Evolutionary conservation across 2,797 vertebrate genomes (phyloP).

Genomic region (Sylvia borin): DNA sequence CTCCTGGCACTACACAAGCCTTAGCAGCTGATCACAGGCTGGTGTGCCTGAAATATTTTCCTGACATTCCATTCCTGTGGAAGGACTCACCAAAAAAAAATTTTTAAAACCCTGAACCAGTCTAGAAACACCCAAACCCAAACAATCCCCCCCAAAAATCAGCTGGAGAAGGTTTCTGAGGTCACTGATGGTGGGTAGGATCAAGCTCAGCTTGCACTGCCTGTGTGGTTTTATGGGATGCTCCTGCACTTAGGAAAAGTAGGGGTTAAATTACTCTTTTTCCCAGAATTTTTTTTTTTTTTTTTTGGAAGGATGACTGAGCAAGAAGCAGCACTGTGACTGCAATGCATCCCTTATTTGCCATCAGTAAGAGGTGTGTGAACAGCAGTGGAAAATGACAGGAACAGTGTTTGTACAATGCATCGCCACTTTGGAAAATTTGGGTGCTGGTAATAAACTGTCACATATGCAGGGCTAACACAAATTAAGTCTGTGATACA

Average conservation of each 20-base stretch:
- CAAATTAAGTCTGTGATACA: constrained; percentile 24
- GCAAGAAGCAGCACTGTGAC: not conserved
- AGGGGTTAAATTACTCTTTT: not conserved
- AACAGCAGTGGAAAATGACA: not conserved
- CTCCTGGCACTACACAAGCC: not conserved
- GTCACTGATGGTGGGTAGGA: not conserved
- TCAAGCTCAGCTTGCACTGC: not conserved
- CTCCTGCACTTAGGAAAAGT: not conserved
- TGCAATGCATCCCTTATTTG: constrained; percentile 30
- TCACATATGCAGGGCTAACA: constrained; percentile 26
- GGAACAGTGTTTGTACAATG: not conserved
- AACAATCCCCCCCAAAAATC: not conserved
- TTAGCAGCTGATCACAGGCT: not conserved
- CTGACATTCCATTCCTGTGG: not conserved
- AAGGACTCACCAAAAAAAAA: not conserved
- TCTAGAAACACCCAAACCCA: not conserved
- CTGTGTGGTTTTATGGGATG: not conserved
- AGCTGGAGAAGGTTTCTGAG: not conserved
- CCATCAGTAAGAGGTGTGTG: not conserved
- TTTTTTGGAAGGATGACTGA: constrained; percentile 21
- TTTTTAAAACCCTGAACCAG: not conserved
- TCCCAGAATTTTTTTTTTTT: not conserved
- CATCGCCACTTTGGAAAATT: constrained; percentile 1
- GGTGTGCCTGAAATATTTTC: constrained; percentile 14
- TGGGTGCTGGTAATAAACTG: constrained; percentile 7